phyloP scores from a whole-genome alignment of 2,113 vertebrate genomes.

The Ammodytes marinus region DNA sequence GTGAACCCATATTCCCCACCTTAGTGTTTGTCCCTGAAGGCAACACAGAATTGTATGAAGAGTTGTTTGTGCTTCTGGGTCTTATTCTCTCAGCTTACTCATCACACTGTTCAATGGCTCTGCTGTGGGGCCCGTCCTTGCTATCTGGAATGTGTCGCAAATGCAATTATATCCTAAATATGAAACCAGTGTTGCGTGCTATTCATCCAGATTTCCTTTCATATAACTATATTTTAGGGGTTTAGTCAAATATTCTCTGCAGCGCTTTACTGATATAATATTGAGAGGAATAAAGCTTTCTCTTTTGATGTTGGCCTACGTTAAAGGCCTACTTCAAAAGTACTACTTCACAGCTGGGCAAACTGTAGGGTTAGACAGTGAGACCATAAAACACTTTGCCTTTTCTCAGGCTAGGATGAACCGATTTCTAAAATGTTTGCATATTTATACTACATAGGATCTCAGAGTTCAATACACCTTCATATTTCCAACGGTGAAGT shows the following conservation, averaged over 20 bases:
- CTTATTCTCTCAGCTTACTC: neutral
- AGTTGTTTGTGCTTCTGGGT: slow-evolving; percentile 17
- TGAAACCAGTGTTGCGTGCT: neutral
- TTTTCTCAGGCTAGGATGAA: too few relatives aligned
- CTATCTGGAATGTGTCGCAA: slow-evolving; percentile 4
- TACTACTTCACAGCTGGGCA: too few relatives aligned
- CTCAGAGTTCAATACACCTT: too few relatives aligned
- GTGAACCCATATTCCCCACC: neutral
- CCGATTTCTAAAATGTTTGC: too few relatives aligned
- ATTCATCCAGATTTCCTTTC: neutral
- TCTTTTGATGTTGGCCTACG: slow-evolving; percentile 14
- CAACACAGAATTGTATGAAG: neutral
- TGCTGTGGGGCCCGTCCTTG: neutral
- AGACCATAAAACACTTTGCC: too few relatives aligned
- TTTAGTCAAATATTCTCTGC: slow-evolving; percentile 6
- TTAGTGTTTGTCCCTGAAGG: neutral
- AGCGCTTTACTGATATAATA: slow-evolving; percentile 11
- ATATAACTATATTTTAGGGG: neutral
- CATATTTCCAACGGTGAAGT: too few relatives aligned
- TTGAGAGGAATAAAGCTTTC: slow-evolving; percentile 3
- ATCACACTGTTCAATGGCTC: slow-evolving; percentile 18
- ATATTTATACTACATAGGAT: too few relatives aligned
- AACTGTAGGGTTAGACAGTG: too few relatives aligned
- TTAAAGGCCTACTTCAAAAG: too few relatives aligned
- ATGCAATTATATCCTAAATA: neutral